phyloP scores from a whole-genome alignment of 2,797 vertebrate species.

The Alouatta caraya region DNA sequence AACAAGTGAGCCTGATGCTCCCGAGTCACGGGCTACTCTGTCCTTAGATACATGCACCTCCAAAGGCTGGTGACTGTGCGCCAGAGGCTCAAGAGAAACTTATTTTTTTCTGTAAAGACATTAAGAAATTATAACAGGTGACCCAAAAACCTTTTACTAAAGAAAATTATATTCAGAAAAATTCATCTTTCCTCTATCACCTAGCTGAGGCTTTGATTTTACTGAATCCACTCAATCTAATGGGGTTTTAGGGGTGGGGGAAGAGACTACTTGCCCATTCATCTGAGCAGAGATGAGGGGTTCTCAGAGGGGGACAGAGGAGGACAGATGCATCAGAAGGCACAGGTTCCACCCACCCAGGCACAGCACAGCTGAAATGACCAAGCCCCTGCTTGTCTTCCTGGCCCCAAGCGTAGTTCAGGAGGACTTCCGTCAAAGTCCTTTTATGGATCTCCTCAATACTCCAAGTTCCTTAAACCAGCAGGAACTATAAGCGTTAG shows the following conservation, averaged over 20 bases:
- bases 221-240: not conserved
- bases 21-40: accelerated
- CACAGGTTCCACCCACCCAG: accelerated
- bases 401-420: accelerated
- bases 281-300: accelerated
- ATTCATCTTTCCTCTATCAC: not conserved
- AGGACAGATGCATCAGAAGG: not conserved
- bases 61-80: not conserved
- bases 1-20: not conserved
- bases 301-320: not conserved
- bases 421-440: accelerated
- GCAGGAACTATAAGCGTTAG: not conserved
- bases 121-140: not conserved
- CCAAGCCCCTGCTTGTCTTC: no score
- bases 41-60: not conserved
- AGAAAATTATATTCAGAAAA: not conserved
- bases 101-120: not conserved
- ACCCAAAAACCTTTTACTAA: not conserved
- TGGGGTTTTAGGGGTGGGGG: not conserved
- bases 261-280: not conserved
- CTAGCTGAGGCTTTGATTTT: not conserved
- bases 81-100: not conserved
- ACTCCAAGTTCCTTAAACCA: not conserved
- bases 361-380: not conserved
- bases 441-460: no score